Base-by-base conservation (phyloP, 2,797 vertebrate species). In the Pristis pectinata region DNA sequence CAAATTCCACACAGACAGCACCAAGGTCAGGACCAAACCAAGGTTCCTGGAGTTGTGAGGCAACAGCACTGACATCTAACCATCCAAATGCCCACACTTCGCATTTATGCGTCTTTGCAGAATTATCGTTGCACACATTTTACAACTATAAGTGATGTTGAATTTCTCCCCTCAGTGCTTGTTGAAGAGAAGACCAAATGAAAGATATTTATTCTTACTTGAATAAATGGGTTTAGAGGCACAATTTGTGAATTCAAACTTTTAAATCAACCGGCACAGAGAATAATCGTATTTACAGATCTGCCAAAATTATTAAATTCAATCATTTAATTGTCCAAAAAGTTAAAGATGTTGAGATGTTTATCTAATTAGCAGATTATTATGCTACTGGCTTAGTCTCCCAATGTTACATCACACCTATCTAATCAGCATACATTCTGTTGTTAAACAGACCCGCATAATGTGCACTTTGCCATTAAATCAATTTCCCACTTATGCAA, bases 371-470 rank as follows among this genome's bases (percentile, higher is more conserved):
- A 67, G 37, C 61, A 87, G 30, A 87, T 56, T 87, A 44, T 49
- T 85, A 82, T 85, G 49, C 44, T 56, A 56, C 56, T 56, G 89
- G 59, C 59, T 91, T 61, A 41, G 24, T 91, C 19, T 22, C 61
- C 24, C 87, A 91, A 37, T 37, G 59, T 91, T 91, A 64, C 87
- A 91, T 17, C n/a, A 30, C 61, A 91, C 87, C 59, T 37, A 37
- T 41, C 61, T 91, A 91, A 67, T 89, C 34, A 67, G 59, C 67
- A 24, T 37, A 91, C 9, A 91, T 67, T 41, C 17, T 22, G 13
- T 91, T n/a, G n/a, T 24, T 91, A 91, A 91, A 41, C 87, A 91
- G 37, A 67, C 19, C 87, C 91, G 34, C n/a, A 67, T 91, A 64
- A 91, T 91, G n/a, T 24, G 17, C 59, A 91, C 7, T 91, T 91